These are phyloP conservation scores for Aurelia coerulea DNA, from an alignment of 30 jellyfish, hydroid and myxozoan species.

Conservation along the genomic window DNA sequence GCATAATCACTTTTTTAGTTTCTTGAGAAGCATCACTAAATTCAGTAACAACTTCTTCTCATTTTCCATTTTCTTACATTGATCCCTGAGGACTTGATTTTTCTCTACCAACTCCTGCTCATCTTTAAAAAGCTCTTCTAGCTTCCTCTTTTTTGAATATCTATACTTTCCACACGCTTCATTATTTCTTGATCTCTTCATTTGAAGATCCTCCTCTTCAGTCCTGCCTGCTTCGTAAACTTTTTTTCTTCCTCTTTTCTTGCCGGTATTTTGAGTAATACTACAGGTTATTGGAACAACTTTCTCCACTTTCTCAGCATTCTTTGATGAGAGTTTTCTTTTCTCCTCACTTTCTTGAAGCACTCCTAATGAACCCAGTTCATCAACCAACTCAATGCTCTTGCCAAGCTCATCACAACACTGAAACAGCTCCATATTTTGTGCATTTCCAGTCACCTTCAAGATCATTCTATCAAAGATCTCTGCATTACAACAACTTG, in stretches of 20 bases:
- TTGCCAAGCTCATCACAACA: no score
- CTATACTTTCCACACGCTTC: constrained; percentile 66
- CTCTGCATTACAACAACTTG: no score
- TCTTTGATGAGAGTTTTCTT: background rate
- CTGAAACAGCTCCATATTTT: no score
- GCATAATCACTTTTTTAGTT: background rate
- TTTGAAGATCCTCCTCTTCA: constrained; percentile 38
- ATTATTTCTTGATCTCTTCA: constrained; percentile 64
- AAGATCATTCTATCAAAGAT: no score
- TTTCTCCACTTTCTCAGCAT: background rate
- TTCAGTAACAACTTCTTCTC: constrained; percentile 43
- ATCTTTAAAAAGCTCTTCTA: constrained; percentile 41
- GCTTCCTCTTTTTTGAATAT: constrained; percentile 38
- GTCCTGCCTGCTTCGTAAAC: constrained; percentile 30
- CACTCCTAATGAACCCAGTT: no score
- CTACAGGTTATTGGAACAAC: constrained; percentile 22
- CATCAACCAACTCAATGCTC: no score
- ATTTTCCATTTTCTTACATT: constrained; percentile 37
- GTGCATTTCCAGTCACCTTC: no score
- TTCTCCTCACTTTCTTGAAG: no score
- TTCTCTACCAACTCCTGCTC: constrained; percentile 27
- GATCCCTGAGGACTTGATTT: constrained; percentile 20
- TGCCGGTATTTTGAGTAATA: constrained; percentile 62
- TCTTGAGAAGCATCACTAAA: constrained; percentile 3
- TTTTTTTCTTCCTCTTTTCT: constrained; percentile 71